A percentile compares a stretch with the other conserved stretches of the same genome.
phyloP scores from a whole-genome alignment of 2,888 invertebrate species.

The Tinea trinotella region DNA sequence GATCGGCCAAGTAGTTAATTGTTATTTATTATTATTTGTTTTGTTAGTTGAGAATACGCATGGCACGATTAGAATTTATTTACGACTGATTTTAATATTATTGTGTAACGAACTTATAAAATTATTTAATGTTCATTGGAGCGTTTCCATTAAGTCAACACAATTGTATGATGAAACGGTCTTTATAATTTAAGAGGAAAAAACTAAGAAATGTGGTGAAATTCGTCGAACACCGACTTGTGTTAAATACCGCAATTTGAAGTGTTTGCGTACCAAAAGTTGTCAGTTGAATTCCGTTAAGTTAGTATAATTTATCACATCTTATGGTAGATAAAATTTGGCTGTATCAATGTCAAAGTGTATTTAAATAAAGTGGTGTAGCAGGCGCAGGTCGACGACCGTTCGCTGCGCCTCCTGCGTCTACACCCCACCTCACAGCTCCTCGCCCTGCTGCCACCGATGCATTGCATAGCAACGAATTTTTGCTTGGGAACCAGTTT shows the following conservation, averaged over 20 bases:
- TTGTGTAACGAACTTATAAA: background rate
- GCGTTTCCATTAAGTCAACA: background rate
- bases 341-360: conserved; percentile 16
- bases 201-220: background rate
- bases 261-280: background rate
- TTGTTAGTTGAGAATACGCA: background rate
- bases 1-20: conserved; percentile 21
- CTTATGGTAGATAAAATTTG: conserved; percentile 5
- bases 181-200: background rate
- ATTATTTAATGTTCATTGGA: background rate
- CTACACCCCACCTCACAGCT: conserved; percentile 44
- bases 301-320: background rate
- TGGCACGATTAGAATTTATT: background rate
- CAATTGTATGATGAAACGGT: background rate
- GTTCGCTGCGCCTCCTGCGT: conserved; percentile 64
- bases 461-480: conserved; percentile 67
- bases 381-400: conserved; percentile 67
- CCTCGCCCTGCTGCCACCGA: conserved; percentile 49
- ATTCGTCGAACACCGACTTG: background rate
- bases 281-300: background rate
- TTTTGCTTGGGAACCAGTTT: conserved; percentile 67
- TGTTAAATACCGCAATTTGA: background rate
- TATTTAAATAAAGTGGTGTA: conserved; percentile 41
- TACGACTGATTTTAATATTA: background rate
- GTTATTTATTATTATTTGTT: background rate